Conservation (phyloP, 2,888 invertebrate genomes). For the Zootermopsis nevadensis region DNA sequence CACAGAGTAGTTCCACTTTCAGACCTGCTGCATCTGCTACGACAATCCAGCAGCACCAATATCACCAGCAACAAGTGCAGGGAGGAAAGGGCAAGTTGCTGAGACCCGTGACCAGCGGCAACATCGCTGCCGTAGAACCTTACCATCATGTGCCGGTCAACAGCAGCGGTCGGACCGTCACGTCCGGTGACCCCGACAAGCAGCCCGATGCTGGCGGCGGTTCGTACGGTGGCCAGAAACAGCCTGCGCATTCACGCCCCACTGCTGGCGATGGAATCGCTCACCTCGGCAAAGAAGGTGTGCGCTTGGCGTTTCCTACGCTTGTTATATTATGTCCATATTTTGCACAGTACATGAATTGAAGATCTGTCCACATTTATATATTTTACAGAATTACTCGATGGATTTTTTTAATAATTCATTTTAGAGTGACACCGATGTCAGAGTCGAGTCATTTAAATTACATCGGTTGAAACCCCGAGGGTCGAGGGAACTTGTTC, state of each 20-base stretch:
- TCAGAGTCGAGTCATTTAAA: too few species aligned
- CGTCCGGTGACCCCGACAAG: background rate
- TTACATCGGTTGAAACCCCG: too few species aligned
- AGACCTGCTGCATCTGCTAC: constrained; percentile 57
- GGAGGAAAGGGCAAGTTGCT: constrained; percentile 62
- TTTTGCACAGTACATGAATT: too few species aligned
- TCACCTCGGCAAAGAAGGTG: constrained; percentile 13
- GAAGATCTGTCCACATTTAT: too few species aligned
- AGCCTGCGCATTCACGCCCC: background rate
- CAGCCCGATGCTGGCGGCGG: background rate
- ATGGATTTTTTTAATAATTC: too few species aligned
- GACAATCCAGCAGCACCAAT: constrained; percentile 58
- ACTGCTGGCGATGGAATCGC: background rate
- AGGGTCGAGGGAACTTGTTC: too few species aligned
- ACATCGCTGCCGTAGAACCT: constrained; percentile 88
- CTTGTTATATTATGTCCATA: too few species aligned
- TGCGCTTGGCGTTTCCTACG: background rate
- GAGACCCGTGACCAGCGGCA: constrained; percentile 72
- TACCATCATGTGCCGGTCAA: constrained; percentile 83
- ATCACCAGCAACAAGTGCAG: constrained; percentile 64
- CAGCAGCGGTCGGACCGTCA: too few species aligned
- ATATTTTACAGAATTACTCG: too few species aligned
- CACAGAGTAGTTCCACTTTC: constrained; percentile 53
- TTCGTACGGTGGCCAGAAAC: too few species aligned
- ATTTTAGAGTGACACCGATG: too few species aligned